Conservation (phyloP, 2,797 vertebrate species). For the Mallotus villosus region DNA sequence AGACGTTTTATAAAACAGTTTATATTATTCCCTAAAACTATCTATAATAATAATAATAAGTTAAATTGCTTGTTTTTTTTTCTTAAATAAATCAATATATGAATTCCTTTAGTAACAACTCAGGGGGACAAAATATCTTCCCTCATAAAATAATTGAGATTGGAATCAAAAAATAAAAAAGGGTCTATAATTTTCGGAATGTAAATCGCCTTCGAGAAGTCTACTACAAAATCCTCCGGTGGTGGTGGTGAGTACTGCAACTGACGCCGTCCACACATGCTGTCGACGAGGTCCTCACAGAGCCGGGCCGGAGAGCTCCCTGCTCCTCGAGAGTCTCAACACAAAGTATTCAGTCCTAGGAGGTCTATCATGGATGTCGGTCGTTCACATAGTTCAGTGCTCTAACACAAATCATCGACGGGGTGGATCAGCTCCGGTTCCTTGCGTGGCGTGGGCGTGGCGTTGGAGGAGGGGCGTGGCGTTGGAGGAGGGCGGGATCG, state of each 20-base stretch:
- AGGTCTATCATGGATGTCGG: background rate
- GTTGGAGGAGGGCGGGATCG: background rate
- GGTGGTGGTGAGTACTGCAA: too few relatives aligned
- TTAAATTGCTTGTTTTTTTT: conserved; percentile 78
- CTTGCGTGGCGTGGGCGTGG: too few relatives aligned
- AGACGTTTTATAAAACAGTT: conserved; percentile 72
- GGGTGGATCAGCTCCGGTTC: conserved; percentile 25
- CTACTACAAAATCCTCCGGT: conserved; percentile 63
- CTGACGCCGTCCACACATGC: conserved; percentile 69
- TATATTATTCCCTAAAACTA: conserved; percentile 84
- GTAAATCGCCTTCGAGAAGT: conserved; percentile 72
- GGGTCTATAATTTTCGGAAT: conserved; percentile 72
- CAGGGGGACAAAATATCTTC: conserved; percentile 65
- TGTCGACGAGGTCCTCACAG: conserved; percentile 59
- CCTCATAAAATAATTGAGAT: conserved; percentile 63
- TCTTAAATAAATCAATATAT: conserved; percentile 86
- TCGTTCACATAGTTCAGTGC: conserved; percentile 42
- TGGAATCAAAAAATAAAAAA: conserved; percentile 70
- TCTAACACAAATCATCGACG: conserved; percentile 11
- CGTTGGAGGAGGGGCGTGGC: background rate
- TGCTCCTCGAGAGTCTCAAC: conserved; percentile 49
- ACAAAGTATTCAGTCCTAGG: conserved; percentile 23
- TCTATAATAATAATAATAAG: conserved; percentile 81
- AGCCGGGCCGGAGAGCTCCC: conserved; percentile 53
- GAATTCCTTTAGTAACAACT: conserved; percentile 76